Evolutionary conservation across 1,140 invertebrate genomes (phyloP).

Genomic region (Homalodisca vitripennis): DNA sequence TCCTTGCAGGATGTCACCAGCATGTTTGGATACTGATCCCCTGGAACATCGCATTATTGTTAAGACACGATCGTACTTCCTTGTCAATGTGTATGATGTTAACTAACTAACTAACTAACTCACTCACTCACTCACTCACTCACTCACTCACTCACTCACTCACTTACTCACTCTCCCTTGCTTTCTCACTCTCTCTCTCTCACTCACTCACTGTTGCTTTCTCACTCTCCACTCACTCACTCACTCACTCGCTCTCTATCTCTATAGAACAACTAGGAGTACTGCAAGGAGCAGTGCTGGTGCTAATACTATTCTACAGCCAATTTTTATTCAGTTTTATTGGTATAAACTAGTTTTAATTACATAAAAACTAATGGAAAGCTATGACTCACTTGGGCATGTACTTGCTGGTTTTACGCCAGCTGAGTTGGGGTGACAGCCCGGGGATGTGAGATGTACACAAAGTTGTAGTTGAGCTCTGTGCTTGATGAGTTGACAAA

Average conservation of each 20-base stretch:
- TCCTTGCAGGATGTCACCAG: slow-evolving; percentile 97
- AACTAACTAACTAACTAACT: background rate
- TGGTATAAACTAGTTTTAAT: background rate
- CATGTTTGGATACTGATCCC: slow-evolving; percentile 95
- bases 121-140: background rate
- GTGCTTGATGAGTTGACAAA: slow-evolving; percentile 50
- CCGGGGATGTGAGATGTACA: slow-evolving; percentile 94
- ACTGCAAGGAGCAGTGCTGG: background rate
- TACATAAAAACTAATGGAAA: background rate
- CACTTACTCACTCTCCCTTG: background rate
- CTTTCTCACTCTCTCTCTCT: background rate
- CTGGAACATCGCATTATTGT: slow-evolving; percentile 51
- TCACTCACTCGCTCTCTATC: background rate
- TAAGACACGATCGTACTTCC: no score
- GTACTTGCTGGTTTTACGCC: slow-evolving; percentile 98
- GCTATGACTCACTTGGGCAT: slow-evolving; percentile 85
- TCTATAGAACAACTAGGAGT: background rate
- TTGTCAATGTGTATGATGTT: no score
- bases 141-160: background rate
- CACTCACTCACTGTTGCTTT: background rate
- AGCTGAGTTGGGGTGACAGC: slow-evolving; percentile 95
- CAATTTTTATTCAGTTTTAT: no score
- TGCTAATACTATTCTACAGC: no score
- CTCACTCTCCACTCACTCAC: background rate
- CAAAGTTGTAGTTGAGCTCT: slow-evolving; percentile 86